Conservation (phyloP, 2,797 vertebrate genomes). For the Cyprinodon diabolis region DNA sequence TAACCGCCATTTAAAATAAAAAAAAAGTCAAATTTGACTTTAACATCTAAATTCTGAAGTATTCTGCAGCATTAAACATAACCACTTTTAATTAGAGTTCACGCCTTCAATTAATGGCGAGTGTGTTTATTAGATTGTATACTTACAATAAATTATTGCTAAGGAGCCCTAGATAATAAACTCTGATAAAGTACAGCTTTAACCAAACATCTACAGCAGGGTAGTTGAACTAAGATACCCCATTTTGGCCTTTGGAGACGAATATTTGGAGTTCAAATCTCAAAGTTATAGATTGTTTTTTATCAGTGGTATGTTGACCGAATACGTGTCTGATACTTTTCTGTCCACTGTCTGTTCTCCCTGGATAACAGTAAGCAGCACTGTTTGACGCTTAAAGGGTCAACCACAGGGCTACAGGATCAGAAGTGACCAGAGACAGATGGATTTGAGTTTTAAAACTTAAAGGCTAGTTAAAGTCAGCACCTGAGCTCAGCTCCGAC, state of each 20-base stretch:
- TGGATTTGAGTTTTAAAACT: constrained; percentile 13
- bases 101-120: too few species aligned
- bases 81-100: neutral
- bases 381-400: constrained; percentile 54
- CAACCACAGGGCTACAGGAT: constrained; percentile 47
- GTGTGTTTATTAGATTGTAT: neutral
- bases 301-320: neutral
- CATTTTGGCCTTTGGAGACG: too few species aligned
- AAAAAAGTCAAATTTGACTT: too few species aligned
- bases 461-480: too few species aligned
- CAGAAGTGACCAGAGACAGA: constrained; percentile 23
- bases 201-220: too few species aligned
- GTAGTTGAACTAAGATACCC: too few species aligned
- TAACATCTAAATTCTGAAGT: too few species aligned
- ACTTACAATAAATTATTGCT: neutral
- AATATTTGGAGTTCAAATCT: neutral
- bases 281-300: constrained; percentile 1
- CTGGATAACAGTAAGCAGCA: neutral
- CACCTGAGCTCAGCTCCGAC: neutral
- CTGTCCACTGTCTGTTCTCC: constrained; percentile 33
- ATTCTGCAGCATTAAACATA: neutral
- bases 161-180: neutral
- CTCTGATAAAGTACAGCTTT: neutral
- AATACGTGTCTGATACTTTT: constrained; percentile 31
- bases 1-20: too few species aligned